Evolutionary conservation across 2,888 invertebrate genomes (phyloP).

Genomic region (Lithophane ornitopus): DNA sequence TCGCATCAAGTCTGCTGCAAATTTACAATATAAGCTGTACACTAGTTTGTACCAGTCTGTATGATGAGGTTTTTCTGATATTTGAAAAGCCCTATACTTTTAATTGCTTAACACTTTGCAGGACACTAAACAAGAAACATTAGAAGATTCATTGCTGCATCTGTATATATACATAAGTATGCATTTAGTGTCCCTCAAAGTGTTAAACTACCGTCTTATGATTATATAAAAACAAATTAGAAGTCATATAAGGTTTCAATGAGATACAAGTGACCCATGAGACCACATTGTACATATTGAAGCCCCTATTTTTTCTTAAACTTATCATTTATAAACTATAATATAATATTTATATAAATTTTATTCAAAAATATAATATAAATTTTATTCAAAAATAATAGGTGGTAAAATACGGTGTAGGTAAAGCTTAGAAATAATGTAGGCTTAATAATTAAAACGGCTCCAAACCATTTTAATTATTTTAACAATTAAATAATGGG

Average conservation of each 20-base stretch:
- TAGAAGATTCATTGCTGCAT: not conserved
- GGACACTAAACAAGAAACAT: not conserved
- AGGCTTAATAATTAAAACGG: too few species aligned
- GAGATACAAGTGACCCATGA: not conserved
- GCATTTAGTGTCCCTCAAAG: not conserved
- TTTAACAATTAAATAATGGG: not conserved
- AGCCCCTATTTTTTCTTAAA: not conserved
- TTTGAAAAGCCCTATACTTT: not conserved
- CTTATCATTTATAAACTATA: too few species aligned
- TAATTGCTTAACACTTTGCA: not conserved
- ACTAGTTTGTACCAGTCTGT: not conserved
- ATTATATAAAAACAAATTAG: conserved; percentile 4
- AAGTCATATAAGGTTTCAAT: not conserved
- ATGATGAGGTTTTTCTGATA: not conserved
- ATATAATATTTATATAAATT: too few species aligned
- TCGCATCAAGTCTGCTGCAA: conserved; percentile 64
- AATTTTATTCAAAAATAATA: too few species aligned
- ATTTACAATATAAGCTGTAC: conserved; percentile 49
- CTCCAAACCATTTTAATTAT: not conserved
- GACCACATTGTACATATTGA: not conserved
- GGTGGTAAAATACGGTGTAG: too few species aligned
- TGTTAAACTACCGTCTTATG: not conserved
- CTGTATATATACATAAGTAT: not conserved
- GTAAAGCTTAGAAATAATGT: too few species aligned
- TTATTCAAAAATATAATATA: too few species aligned